phyloP scores from a whole-genome alignment of 2,113 vertebrate genomes.

The Corvus hawaiiensis region DNA sequence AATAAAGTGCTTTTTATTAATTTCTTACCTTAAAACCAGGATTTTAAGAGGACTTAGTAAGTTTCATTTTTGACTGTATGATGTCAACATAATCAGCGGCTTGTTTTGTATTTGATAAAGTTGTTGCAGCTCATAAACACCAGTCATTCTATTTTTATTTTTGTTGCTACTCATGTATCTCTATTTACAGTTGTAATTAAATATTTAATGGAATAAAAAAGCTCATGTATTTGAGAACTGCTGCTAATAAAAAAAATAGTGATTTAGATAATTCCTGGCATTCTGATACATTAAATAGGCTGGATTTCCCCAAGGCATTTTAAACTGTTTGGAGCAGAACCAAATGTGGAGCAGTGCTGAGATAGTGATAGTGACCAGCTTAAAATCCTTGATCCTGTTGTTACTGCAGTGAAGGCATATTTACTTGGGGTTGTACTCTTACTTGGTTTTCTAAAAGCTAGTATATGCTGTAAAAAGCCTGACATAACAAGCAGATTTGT shows the following conservation, averaged over 20 bases:
- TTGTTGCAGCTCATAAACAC: neutral
- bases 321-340: neutral
- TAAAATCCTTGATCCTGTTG: neutral
- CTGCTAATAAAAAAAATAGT: neutral
- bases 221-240: neutral
- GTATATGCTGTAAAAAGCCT: neutral
- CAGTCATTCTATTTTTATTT: neutral
- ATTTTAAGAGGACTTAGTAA: neutral
- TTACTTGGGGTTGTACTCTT: neutral
- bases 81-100: neutral
- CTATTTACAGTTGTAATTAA: slow-evolving; percentile 14
- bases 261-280: neutral
- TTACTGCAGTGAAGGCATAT: neutral
- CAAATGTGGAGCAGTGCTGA: neutral
- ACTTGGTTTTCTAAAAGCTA: neutral
- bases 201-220: neutral
- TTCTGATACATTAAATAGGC: neutral
- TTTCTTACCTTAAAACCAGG: neutral
- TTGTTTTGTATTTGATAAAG: neutral
- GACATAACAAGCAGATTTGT: neutral
- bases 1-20: neutral
- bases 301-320: neutral
- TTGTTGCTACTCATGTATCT: neutral
- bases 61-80: neutral
- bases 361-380: neutral